phyloP scores from a whole-genome alignment of 2,888 invertebrate genomes.

The Miltochrista miniata region DNA sequence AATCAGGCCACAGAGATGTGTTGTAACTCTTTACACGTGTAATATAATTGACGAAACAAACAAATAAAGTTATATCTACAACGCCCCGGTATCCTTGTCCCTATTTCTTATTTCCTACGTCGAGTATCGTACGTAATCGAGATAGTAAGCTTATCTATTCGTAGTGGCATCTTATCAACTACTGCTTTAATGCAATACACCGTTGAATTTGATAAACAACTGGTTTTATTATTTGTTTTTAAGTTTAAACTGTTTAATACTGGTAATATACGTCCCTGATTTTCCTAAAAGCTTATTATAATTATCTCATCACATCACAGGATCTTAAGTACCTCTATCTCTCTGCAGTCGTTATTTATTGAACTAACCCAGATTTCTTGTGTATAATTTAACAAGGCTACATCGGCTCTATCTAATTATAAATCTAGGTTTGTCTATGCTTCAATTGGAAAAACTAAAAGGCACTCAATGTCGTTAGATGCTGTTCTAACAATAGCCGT shows the following conservation, averaged over 20 bases:
- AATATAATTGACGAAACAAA: slow-evolving; percentile 68
- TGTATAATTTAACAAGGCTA: neutral
- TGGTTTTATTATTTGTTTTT: slow-evolving; percentile 56
- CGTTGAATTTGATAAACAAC: slow-evolving; percentile 53
- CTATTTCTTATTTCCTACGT: slow-evolving; percentile 77
- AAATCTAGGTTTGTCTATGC: neutral
- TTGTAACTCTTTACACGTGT: slow-evolving; percentile 73
- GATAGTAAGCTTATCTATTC: slow-evolving; percentile 69
- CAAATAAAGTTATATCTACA: slow-evolving; percentile 65
- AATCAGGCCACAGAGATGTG: slow-evolving; percentile 42
- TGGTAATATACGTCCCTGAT: too few relatives aligned
- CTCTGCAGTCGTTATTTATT: slow-evolving; percentile 23
- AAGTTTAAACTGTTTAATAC: slow-evolving; percentile 50
- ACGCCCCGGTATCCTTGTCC: slow-evolving; percentile 74
- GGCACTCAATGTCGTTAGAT: neutral
- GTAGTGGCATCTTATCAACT: slow-evolving; percentile 69
- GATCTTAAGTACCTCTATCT: neutral
- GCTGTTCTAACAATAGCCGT: neutral
- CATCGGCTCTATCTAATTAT: neutral
- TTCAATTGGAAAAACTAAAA: neutral
- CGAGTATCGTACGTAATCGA: slow-evolving; percentile 67
- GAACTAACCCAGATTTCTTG: slow-evolving; percentile 3
- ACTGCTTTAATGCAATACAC: slow-evolving; percentile 66
- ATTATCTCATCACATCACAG: neutral
- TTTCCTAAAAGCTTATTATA: too few relatives aligned